These are phyloP conservation scores for Eueremaeus valkanovi DNA, from an alignment of 2,888 invertebrate species.

Conservation along the genomic window DNA sequence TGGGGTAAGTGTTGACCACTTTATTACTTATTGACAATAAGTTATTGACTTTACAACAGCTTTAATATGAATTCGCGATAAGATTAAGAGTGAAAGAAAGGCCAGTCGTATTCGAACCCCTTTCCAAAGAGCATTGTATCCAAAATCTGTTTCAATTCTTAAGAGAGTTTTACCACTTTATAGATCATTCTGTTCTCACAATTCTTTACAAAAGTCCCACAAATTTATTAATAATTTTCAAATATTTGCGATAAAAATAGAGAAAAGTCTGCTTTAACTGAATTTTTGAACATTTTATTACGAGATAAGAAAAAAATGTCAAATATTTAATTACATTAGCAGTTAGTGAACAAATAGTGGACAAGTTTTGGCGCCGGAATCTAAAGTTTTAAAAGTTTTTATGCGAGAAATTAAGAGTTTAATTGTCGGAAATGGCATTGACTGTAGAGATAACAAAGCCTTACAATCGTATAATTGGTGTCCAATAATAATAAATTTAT, in stretches of 20 bases:
- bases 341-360: not conserved
- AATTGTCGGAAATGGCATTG: not conserved
- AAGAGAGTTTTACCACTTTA: no score
- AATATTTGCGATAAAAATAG: no score
- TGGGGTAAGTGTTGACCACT: conserved; percentile 18
- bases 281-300: no score
- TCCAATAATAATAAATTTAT: not conserved
- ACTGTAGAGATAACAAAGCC: not conserved
- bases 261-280: no score
- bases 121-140: no score
- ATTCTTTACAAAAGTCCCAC: no score
- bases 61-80: not conserved
- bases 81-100: no score
- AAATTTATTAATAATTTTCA: no score
- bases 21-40: not conserved
- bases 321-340: not conserved
- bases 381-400: not conserved
- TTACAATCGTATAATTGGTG: not conserved
- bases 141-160: no score
- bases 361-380: not conserved
- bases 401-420: not conserved
- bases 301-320: no score
- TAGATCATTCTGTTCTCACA: no score
- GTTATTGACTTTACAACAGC: not conserved
- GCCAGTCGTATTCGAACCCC: no score